phyloP scores from a whole-genome alignment of 2,888 invertebrate genomes.

The Blera fallax region DNA sequence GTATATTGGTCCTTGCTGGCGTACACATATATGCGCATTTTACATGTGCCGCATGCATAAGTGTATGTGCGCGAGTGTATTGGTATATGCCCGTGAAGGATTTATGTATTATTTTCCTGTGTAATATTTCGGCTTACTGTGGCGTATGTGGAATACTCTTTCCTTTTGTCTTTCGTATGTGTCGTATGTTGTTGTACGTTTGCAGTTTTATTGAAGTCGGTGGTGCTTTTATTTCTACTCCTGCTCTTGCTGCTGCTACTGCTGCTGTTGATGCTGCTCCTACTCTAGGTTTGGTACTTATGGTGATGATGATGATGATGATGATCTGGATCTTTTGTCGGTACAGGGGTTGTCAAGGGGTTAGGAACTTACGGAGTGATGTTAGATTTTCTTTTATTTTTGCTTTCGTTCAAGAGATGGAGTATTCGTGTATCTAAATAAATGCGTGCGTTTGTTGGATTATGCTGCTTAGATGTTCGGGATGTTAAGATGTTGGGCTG shows the following conservation, averaged over 20 bases:
- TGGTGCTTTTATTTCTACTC: slow-evolving; percentile 35
- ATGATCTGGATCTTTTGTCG: slow-evolving; percentile 42
- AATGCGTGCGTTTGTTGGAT: slow-evolving; percentile 42
- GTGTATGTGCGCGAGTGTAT: slow-evolving; percentile 1
- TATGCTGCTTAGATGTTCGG: slow-evolving; percentile 43
- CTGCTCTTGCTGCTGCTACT: neutral
- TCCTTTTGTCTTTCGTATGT: slow-evolving; percentile 6
- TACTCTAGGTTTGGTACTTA: slow-evolving; percentile 50
- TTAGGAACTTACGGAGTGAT: slow-evolving; percentile 30
- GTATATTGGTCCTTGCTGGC: slow-evolving; percentile 53
- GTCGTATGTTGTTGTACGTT: slow-evolving; percentile 19
- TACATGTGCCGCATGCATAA: slow-evolving; percentile 15
- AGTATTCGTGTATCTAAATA: slow-evolving; percentile 11
- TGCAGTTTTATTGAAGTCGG: slow-evolving; percentile 57
- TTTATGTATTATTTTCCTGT: slow-evolving; percentile 43
- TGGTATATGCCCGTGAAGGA: slow-evolving; percentile 21
- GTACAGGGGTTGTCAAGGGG: slow-evolving; percentile 26
- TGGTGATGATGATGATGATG: slow-evolving; percentile 41
- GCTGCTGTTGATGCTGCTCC: neutral
- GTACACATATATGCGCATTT: slow-evolving; percentile 50
- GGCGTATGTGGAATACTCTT: slow-evolving; percentile 55
- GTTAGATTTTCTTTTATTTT: neutral
- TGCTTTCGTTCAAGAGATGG: neutral
- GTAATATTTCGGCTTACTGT: slow-evolving; percentile 49
- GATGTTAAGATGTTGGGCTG: slow-evolving; percentile 8